These are phyloP conservation scores for Spinus olivaceus DNA, from an alignment of 2,797 vertebrate genomes.

Conservation along the genomic window DNA sequence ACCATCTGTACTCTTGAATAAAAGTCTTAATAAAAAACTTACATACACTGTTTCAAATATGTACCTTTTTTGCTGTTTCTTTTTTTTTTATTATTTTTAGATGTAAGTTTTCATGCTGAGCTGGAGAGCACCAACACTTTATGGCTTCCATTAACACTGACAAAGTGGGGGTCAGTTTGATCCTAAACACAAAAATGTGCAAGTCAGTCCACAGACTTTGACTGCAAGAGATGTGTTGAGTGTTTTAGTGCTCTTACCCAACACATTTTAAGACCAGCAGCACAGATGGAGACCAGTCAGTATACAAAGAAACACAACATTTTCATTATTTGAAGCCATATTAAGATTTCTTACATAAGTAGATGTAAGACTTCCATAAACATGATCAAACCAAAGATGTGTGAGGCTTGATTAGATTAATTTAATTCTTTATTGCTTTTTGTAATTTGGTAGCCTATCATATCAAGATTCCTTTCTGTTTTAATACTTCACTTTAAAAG, in stretches of 20 bases:
- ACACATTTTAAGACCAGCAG: constrained; percentile 54
- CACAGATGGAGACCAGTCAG: constrained; percentile 47
- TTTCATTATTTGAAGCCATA: constrained; percentile 25
- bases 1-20: constrained; percentile 53
- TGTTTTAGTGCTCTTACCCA: constrained; percentile 50
- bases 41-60: constrained; percentile 27
- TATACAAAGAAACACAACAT: constrained; percentile 3
- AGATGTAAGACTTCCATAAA: constrained; percentile 13
- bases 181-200: constrained; percentile 16
- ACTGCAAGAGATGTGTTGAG: constrained; percentile 44
- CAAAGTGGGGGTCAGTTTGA: constrained; percentile 3
- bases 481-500: background rate
- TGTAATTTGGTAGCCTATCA: background rate
- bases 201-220: constrained; percentile 14
- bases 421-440: background rate
- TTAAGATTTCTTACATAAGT: background rate
- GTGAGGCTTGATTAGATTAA: background rate
- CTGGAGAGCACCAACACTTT: constrained; percentile 15
- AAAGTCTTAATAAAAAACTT: constrained; percentile 49
- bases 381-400: background rate
- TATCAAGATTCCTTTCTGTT: background rate
- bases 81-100: background rate
- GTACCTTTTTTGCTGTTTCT: background rate
- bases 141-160: constrained; percentile 42
- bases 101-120: background rate